Conservation (phyloP, 2,113 vertebrate species). For the Struthidea cinerea region DNA sequence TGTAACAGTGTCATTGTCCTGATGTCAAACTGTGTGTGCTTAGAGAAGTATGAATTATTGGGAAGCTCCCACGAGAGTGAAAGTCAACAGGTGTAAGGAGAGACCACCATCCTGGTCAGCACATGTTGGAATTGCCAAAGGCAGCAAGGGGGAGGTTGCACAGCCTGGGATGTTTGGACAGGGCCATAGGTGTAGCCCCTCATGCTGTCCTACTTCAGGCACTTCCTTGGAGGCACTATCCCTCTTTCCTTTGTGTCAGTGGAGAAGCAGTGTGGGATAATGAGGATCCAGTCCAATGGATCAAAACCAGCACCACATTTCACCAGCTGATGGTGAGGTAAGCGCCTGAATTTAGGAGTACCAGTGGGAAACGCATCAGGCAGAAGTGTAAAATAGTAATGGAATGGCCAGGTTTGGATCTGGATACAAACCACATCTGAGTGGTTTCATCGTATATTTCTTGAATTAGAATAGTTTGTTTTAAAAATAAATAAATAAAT, state of each 20-base stretch:
- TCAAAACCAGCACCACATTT: background rate
- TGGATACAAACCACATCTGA: background rate
- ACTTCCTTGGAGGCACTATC: background rate
- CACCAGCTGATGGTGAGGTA: background rate
- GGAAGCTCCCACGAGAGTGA: background rate
- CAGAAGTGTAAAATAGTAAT: background rate
- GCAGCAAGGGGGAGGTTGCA: background rate
- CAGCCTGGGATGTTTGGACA: background rate
- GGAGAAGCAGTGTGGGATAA: background rate
- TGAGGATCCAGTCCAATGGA: background rate
- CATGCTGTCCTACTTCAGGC: rapidly evolving
- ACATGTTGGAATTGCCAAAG: rapidly evolving
- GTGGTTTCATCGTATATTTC: background rate
- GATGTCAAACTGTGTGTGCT: rapidly evolving
- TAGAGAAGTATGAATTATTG: background rate
- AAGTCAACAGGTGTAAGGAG: background rate
- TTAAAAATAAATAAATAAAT: background rate
- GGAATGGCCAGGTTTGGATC: background rate
- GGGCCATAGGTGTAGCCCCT: background rate
- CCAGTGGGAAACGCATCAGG: background rate
- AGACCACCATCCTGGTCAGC: rapidly evolving
- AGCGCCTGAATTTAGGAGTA: background rate
- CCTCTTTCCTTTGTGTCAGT: background rate
- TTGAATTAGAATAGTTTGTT: background rate
- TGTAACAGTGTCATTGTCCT: background rate